Percentiles rank a stretch among this genome's conserved stretches.
Evolutionary conservation across 2,113 vertebrate genomes (phyloP).

Genomic region (Dolichotis patagonum): DNA sequence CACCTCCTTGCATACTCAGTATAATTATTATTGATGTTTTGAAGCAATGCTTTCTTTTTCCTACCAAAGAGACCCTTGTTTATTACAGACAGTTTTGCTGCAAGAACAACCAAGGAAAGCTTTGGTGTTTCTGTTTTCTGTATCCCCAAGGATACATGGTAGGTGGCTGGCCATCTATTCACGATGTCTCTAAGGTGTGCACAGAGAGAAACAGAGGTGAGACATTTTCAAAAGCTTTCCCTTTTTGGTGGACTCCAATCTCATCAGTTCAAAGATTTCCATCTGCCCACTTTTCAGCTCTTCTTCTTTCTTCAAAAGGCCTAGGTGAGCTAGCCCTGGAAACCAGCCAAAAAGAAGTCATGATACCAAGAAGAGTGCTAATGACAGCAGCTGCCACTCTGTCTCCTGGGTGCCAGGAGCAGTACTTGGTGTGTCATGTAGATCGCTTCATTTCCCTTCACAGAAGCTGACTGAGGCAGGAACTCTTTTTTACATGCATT

Average conservation of each 20-base stretch:
- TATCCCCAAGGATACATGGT: not conserved
- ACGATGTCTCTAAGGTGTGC: not conserved
- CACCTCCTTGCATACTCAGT: too few relatives aligned
- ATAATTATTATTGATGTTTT: not conserved
- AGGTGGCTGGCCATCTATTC: not conserved
- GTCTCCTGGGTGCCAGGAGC: rapidly evolving
- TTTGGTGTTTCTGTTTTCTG: not conserved
- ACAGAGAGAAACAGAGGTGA: not conserved
- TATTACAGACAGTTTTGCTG: not conserved
- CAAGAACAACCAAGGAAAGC: not conserved
- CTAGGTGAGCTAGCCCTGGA: not conserved
- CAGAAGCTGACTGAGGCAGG: not conserved
- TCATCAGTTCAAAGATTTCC: not conserved
- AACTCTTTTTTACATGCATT: not conserved
- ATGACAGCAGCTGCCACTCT: not conserved
- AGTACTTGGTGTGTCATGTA: not conserved
- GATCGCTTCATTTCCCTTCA: too few relatives aligned
- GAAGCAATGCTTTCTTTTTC: not conserved
- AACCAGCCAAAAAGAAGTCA: not conserved
- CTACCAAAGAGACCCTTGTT: not conserved
- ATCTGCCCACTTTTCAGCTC: not conserved
- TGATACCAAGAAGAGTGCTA: too few relatives aligned
- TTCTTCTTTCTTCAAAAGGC: not conserved
- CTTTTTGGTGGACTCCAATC: not conserved
- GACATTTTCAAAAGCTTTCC: not conserved